Evolutionary conservation across 2,113 vertebrate species (phyloP).

Genomic region (Mionectes macconnelli): DNA sequence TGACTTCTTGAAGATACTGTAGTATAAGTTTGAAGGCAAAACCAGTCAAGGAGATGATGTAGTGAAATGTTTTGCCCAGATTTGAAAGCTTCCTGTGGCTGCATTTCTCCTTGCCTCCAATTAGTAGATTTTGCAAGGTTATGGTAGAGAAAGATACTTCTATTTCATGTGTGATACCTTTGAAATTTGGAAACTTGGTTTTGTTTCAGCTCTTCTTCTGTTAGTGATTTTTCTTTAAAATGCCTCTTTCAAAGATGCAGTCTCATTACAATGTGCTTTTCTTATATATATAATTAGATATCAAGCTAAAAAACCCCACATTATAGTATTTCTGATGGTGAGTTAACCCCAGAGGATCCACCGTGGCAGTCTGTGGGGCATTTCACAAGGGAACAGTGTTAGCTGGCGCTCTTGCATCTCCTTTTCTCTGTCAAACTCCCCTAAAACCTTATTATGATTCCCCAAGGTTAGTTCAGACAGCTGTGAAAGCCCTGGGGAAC

Average conservation of each 20-base stretch:
- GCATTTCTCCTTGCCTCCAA: background rate
- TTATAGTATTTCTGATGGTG: background rate
- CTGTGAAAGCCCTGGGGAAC: background rate
- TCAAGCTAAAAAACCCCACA: background rate
- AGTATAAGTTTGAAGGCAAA: background rate
- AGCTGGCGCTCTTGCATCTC: background rate
- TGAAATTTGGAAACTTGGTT: background rate
- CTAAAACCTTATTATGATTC: background rate
- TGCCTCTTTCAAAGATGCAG: background rate
- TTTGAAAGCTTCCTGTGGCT: background rate
- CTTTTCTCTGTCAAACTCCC: background rate
- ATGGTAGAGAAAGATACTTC: background rate
- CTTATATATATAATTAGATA: background rate
- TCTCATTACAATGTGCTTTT: background rate
- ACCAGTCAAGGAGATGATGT: background rate
- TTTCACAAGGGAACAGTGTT: background rate
- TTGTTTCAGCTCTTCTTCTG: background rate
- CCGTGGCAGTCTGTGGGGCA: background rate
- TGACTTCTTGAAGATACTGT: background rate
- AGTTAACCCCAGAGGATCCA: background rate
- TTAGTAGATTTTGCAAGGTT: background rate
- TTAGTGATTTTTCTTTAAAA: background rate
- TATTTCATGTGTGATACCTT: fast-evolving
- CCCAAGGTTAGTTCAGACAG: background rate
- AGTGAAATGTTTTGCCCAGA: background rate